These are phyloP conservation scores for Phaetusa simplex DNA, from an alignment of 2,113 vertebrate species.

Conservation along the genomic window DNA sequence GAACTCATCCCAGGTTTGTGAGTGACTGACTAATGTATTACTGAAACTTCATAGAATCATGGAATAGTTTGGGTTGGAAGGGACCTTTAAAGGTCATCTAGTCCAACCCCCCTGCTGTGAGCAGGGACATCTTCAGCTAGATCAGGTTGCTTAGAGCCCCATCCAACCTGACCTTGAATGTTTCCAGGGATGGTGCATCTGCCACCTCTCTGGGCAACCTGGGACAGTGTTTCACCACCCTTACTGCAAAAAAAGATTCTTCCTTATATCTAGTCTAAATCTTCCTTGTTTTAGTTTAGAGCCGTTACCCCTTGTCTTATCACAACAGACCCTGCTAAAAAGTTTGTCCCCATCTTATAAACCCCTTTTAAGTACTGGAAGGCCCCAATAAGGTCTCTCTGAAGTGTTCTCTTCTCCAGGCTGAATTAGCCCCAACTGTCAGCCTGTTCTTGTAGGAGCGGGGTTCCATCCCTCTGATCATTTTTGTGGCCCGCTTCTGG, in stretches of 20 bases:
- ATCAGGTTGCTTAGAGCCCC: not conserved
- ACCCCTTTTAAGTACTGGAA: not conserved
- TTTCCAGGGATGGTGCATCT: not conserved
- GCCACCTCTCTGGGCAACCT: not conserved
- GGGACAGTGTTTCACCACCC: not conserved
- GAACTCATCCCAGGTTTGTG: not conserved
- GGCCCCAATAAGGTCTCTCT: not conserved
- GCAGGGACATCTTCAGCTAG: not conserved
- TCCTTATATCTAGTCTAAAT: not conserved
- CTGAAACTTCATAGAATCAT: not conserved
- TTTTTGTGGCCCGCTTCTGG: not conserved
- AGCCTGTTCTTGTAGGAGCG: not conserved
- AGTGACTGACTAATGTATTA: not conserved
- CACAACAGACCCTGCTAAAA: not conserved
- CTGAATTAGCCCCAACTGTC: not conserved
- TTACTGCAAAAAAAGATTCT: not conserved
- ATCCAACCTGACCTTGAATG: not conserved
- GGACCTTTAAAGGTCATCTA: not conserved
- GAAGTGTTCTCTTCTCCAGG: not conserved
- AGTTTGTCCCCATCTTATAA: not conserved
- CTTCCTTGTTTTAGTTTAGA: not conserved
- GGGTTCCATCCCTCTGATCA: not conserved
- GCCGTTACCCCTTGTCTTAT: not conserved
- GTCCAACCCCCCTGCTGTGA: not conserved
- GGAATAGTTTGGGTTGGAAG: not conserved